These are phyloP conservation scores for Scleropages formosus DNA, from an alignment of 2,797 vertebrate species.

Conservation along the genomic window DNA sequence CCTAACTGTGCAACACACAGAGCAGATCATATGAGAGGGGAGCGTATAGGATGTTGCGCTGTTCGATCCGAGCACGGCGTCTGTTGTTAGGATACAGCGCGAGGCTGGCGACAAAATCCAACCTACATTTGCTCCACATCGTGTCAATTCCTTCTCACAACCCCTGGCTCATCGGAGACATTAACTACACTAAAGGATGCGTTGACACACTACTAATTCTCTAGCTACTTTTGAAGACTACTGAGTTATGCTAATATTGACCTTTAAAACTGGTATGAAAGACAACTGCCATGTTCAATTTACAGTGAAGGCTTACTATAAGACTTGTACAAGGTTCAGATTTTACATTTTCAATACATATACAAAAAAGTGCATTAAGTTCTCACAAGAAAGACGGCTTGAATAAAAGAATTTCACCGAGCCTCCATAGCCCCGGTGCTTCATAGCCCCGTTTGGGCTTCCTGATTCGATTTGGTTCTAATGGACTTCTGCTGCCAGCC, in stretches of 20 bases:
- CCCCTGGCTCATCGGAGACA: constrained; percentile 15
- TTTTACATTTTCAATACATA: constrained; percentile 58
- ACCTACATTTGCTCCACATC: neutral
- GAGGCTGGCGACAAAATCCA: neutral
- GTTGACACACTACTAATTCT: constrained; percentile 1
- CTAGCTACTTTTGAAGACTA: constrained; percentile 11
- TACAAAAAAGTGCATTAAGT: constrained; percentile 67
- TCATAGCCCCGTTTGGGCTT: constrained; percentile 42
- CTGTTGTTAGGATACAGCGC: neutral
- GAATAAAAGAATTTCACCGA: constrained; percentile 56
- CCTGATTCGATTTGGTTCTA: constrained; percentile 19
- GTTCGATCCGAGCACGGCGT: no score
- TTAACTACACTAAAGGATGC: constrained; percentile 17
- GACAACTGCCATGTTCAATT: constrained; percentile 34
- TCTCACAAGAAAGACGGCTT: constrained; percentile 56
- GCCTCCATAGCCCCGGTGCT: constrained; percentile 41
- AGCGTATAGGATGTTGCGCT: no score
- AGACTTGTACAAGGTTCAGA: constrained; percentile 42
- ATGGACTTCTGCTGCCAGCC: constrained; percentile 32
- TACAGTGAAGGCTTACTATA: constrained; percentile 44
- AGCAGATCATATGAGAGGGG: no score
- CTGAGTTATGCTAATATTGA: constrained; percentile 36
- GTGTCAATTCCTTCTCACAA: neutral
- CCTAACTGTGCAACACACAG: no score
- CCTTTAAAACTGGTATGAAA: constrained; percentile 45